These are phyloP conservation scores for Calosoma granatense DNA, from an alignment of 1,140 invertebrate species.

Conservation along the genomic window DNA sequence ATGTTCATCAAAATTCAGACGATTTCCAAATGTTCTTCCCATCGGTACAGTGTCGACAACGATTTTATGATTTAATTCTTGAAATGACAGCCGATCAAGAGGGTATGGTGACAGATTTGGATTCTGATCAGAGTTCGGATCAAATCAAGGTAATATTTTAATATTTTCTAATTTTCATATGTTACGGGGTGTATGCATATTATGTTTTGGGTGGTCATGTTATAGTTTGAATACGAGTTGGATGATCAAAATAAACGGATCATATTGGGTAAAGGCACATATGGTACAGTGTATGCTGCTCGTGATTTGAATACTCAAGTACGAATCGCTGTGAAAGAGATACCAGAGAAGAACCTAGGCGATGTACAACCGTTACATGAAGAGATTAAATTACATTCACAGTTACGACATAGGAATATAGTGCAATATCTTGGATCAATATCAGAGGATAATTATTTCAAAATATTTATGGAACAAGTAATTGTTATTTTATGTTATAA, in stretches of 20 bases:
- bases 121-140: slow-evolving; percentile 57
- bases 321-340: slow-evolving; percentile 95
- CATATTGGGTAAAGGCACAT: slow-evolving; percentile 90
- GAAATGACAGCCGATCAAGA: slow-evolving; percentile 80
- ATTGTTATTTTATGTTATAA: slow-evolving; percentile 45
- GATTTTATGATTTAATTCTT: slow-evolving; percentile 69
- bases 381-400: slow-evolving; percentile 96
- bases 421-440: slow-evolving; percentile 94
- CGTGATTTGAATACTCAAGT: slow-evolving; percentile 91
- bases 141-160: slow-evolving; percentile 49
- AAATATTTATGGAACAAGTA: slow-evolving; percentile 99
- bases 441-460: slow-evolving; percentile 89
- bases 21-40: slow-evolving; percentile 99
- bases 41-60: slow-evolving; percentile 71
- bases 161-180: too few species aligned
- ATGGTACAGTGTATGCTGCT: slow-evolving; percentile 92
- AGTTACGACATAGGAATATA: slow-evolving; percentile 92
- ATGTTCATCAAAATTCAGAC: slow-evolving; percentile 96
- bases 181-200: background rate
- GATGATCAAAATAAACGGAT: slow-evolving; percentile 84
- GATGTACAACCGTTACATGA: slow-evolving; percentile 98
- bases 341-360: slow-evolving; percentile 90
- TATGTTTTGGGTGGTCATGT: slow-evolving; percentile 17
- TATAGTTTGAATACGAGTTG: slow-evolving; percentile 90
- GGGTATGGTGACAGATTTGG: slow-evolving; percentile 73